Conservation (phyloP, 2,797 vertebrate species). For the Mus caroli region DNA sequence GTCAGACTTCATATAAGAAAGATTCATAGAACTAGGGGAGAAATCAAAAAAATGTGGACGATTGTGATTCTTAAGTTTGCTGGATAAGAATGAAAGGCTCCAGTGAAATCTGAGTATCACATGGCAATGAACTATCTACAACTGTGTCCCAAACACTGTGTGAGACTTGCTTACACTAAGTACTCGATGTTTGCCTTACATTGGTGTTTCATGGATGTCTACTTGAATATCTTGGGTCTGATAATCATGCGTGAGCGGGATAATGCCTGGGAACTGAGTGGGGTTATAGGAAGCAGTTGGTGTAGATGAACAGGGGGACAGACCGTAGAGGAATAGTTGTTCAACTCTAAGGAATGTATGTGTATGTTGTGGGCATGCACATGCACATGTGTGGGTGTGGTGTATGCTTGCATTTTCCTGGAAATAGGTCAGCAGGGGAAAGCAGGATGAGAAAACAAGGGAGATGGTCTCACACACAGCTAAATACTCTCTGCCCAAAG, state of each 20-base stretch:
- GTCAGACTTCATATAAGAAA: background rate
- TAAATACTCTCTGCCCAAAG: slow-evolving; percentile 37
- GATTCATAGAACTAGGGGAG: background rate
- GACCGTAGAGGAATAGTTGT: background rate
- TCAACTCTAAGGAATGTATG: background rate
- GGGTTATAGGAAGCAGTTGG: background rate
- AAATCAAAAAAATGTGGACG: background rate
- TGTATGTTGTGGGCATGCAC: background rate
- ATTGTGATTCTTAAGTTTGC: background rate
- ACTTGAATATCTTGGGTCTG: slow-evolving; percentile 1
- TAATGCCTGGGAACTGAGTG: background rate
- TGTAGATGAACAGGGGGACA: background rate
- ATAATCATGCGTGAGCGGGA: background rate
- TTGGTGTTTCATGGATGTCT: background rate
- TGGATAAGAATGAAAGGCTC: background rate
- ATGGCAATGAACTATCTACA: background rate
- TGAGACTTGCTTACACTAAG: background rate
- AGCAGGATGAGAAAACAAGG: background rate
- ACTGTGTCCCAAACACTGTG: background rate
- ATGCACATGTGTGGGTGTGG: background rate
- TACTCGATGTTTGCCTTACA: slow-evolving; percentile 19
- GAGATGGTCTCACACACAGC: background rate
- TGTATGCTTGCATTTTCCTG: background rate
- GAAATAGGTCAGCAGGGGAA: background rate
- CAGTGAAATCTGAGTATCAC: slow-evolving; percentile 29